Evolutionary conservation across 2,888 invertebrate genomes (phyloP), one percentile per base, ranked within the genome.

Genomic region (Temnothorax ravouxi): DNA sequence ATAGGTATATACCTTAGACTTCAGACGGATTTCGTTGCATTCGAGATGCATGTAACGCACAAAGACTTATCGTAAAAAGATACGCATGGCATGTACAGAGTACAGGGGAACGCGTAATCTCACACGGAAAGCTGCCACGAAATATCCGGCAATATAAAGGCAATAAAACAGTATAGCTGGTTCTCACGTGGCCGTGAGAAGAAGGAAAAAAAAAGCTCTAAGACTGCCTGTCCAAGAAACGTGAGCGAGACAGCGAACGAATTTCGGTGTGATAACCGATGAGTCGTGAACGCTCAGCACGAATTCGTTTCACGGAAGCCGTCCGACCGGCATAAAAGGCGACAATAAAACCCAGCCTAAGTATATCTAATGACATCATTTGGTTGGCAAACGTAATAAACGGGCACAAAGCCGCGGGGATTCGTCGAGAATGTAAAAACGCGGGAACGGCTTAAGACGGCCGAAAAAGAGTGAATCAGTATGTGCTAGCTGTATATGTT

Each of bases 351-450:
- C 92, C 88, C 87, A 88, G 84, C 91, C 92, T 93, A 93, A 93
- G 93, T 93, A 93, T 93, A 92, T 92, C 93, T 93, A 93, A 93
- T 93, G 93, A 92, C 93, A 93, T 93, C 93, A 93, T 93, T 93
- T 92, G 88, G 89, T 87, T 87, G 90, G 87, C 85, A 81, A 88
- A 71, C 86, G 92, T 88, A 92, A 93, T 93, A 92, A 93, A 93
- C 88, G 84, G 90, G 87, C 85, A 92, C 91, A 91, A 91, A 89
- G 89, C 89, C 88, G 75, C 86, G 83, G 72, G 89, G 91, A 91
- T 91, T 91, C 90, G 91, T 92, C 90, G 91, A 90, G 88, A 88
- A 88, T 91, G 89, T 91, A 90, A 91, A 91, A 91, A 90, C 87
- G 79, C 67, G 79, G 85, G 82, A 85, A 85, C 86, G 85, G 84